phyloP scores from a whole-genome alignment of 2,113 vertebrate species.

The Chunga burmeisteri region DNA sequence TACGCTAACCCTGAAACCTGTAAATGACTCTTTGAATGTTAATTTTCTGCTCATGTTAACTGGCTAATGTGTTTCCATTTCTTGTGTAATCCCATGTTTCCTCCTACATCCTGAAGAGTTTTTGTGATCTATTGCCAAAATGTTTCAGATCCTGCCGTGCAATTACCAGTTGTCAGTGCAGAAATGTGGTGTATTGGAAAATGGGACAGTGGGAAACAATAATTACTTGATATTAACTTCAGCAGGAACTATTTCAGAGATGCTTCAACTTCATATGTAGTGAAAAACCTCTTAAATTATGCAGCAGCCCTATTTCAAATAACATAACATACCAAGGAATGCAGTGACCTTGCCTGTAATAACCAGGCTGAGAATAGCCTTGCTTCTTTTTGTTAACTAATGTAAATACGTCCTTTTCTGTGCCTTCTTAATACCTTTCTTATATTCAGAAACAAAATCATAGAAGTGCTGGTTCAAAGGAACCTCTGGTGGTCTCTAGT shows the following conservation, averaged over 20 bases:
- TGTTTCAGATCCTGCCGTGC: background rate
- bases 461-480: background rate
- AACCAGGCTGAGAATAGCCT: background rate
- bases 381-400: background rate
- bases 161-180: conserved; percentile 27
- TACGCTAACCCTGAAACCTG: background rate
- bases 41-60: conserved; percentile 28
- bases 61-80: conserved; percentile 7
- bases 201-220: background rate
- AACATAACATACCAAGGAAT: background rate
- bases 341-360: background rate
- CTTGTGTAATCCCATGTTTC: conserved; percentile 32
- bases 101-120: background rate
- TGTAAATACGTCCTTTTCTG: background rate
- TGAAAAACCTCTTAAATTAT: background rate
- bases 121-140: conserved; percentile 50
- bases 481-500: background rate
- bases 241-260: background rate
- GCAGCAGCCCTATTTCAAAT: background rate
- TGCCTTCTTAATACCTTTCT: background rate
- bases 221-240: background rate
- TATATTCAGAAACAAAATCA: background rate
- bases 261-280: background rate
- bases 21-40: conserved; percentile 2
- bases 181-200: conserved; percentile 22